phyloP scores from a whole-genome alignment of 1,140 invertebrate genomes.

The Adelges cooleyi region DNA sequence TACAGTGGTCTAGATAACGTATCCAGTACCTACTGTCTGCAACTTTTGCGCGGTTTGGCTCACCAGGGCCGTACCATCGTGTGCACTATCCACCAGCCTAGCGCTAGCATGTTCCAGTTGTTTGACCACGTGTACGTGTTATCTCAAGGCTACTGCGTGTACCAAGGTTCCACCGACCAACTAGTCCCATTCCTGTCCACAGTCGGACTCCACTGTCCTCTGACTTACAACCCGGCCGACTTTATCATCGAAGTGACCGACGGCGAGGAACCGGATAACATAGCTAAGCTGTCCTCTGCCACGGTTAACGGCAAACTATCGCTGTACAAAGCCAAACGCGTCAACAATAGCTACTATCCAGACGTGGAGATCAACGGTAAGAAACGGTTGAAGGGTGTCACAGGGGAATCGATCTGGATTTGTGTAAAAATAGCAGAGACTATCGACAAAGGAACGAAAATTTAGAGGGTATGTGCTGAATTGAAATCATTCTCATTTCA shows the following conservation, averaged over 20 bases:
- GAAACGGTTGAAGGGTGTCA: no score
- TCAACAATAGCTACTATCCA: neutral
- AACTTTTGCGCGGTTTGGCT: slow-evolving; percentile 45
- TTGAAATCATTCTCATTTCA: no score
- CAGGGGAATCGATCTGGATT: no score
- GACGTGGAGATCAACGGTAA: slow-evolving; percentile 4
- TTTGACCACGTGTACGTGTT: slow-evolving; percentile 60
- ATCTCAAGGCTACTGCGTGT: slow-evolving; percentile 56
- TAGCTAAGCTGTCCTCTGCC: slow-evolving; percentile 32
- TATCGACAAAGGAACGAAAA: neutral
- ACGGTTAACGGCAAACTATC: slow-evolving; percentile 35
- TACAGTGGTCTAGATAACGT: slow-evolving; percentile 62
- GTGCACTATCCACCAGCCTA: slow-evolving; percentile 75
- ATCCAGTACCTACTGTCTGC: slow-evolving; percentile 54
- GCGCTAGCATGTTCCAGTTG: slow-evolving; percentile 61
- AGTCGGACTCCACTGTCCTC: slow-evolving; percentile 57
- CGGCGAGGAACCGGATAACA: slow-evolving; percentile 33
- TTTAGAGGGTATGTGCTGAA: no score
- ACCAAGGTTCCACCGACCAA: slow-evolving; percentile 55
- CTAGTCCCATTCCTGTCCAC: slow-evolving; percentile 58
- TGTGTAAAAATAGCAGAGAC: no score
- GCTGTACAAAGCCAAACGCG: slow-evolving; percentile 10
- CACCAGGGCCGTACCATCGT: slow-evolving; percentile 60
- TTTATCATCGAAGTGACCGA: slow-evolving; percentile 39
- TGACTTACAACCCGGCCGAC: slow-evolving; percentile 73